Percentiles rank a stretch among this genome's conserved stretches.
Conservation (phyloP, 2,888 invertebrate species). For the Zhuqinia jingwanae region DNA sequence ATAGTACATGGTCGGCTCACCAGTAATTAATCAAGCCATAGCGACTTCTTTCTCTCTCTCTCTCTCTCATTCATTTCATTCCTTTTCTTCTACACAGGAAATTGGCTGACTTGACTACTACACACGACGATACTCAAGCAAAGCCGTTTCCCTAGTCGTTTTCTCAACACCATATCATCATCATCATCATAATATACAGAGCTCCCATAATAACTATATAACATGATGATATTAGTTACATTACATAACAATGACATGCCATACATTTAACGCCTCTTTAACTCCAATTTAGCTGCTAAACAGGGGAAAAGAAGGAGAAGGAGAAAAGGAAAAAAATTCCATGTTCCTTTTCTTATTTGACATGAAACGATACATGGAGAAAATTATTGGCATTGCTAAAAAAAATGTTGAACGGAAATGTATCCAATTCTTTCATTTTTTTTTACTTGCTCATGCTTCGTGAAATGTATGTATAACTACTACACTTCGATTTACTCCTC, state of each 20-base stretch:
- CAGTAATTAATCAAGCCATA: constrained; percentile 21
- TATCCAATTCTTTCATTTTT: not conserved
- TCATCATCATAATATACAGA: not conserved
- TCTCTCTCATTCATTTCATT: constrained; percentile 28
- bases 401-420: not conserved
- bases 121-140: not conserved
- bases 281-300: constrained; percentile 16
- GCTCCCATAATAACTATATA: too few species aligned
- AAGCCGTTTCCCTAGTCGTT: not conserved
- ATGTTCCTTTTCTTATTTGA: not conserved
- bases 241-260: not conserved
- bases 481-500: too few species aligned
- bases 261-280: constrained; percentile 52
- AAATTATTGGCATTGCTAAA: not conserved
- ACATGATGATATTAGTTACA: too few species aligned
- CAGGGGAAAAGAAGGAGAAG: too few species aligned
- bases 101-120: constrained; percentile 12
- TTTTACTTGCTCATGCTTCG: not conserved
- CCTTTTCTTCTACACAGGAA: not conserved
- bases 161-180: not conserved
- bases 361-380: not conserved
- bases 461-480: not conserved
- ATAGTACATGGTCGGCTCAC: not conserved
- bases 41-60: too few species aligned
- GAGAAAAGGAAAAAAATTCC: too few species aligned